Base-by-base conservation (phyloP, 2,113 vertebrate species). In the Carettochelys insculpta region DNA sequence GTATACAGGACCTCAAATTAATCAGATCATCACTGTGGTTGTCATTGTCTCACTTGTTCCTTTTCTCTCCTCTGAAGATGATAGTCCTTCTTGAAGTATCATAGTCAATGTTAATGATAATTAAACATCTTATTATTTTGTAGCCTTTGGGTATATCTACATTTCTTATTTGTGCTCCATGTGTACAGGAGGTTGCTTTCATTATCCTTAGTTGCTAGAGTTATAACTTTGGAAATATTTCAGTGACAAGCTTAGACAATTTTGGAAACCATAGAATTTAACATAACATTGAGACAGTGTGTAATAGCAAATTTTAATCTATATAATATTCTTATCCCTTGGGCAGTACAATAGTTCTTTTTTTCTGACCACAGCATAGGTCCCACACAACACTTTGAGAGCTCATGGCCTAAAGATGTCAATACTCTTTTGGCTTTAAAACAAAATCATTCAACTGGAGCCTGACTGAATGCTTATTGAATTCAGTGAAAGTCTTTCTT, bases 381-480 rank as follows among this genome's bases (percentile, higher is more conserved):
- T 61, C 25, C 27, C 83, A 52, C 48, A 81, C 58, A n/a, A 3
- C 5, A 56, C 61, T 22, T 45, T 65, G 58, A 76, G 68, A 10
- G 4, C 82, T 89, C 9, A 5, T 56, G 27, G 11, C 29, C 27
- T 14, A 11, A 45, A 8, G 52, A 10, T 58, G 79, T 51, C 5
- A 14, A 38, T 68, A 24, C 38, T 78, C 11, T 2, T 11, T 25
- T 78, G 0, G 0, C 10, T 43, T 0, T 12, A 10, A 71, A n/a
- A n/a, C n/a, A n/a, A n/a, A 20, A 22, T 43, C 41, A 29, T 48
- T 82, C 47, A 86, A 38, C 76, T 77, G 8, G 14, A 11, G 80
- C 31, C 12, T 83, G 20, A 48, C 31, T 1, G 8, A 34, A 20
- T n/a, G 17, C n/a, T 38, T 20, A 68, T 38, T 68, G n/a, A 68